Conservation (phyloP, 2,888 invertebrate genomes). For the Punctoribates punctum region DNA sequence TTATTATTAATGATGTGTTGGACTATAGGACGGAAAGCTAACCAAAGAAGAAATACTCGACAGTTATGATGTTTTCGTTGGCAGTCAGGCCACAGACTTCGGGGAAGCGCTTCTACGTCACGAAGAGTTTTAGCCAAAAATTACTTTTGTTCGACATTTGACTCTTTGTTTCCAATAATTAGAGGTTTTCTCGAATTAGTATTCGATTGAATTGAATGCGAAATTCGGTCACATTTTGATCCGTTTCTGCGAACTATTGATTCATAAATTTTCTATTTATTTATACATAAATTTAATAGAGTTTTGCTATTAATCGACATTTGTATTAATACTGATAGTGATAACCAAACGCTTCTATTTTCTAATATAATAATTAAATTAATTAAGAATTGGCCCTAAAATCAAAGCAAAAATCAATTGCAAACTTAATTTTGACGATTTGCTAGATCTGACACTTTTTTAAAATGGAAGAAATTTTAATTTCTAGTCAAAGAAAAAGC, state of each 20-base stretch:
- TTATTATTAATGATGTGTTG: conserved; percentile 25
- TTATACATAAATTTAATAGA: neutral
- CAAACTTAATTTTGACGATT: neutral
- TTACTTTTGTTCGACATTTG: neutral
- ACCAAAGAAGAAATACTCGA: conserved; percentile 83
- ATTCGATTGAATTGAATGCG: neutral
- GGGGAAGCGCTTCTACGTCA: conserved; percentile 92
- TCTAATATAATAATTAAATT: neutral
- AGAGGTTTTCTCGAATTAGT: neutral
- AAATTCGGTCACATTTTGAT: neutral
- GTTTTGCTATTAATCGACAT: conserved; percentile 1
- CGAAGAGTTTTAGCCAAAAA: conserved; percentile 77
- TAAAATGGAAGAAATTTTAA: neutral
- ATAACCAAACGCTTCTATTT: neutral
- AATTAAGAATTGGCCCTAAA: neutral
- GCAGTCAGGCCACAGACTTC: conserved; percentile 98
- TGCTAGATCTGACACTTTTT: neutral
- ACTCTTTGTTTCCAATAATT: neutral
- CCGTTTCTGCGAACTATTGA: neutral
- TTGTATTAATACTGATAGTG: neutral
- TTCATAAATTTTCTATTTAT: neutral
- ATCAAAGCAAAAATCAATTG: neutral
- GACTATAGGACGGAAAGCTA: conserved; percentile 70
- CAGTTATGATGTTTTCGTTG: conserved; percentile 96
- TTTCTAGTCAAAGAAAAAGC: neutral